Conservation (phyloP, 2,888 invertebrate genomes). For the Zonitis immaculata region DNA sequence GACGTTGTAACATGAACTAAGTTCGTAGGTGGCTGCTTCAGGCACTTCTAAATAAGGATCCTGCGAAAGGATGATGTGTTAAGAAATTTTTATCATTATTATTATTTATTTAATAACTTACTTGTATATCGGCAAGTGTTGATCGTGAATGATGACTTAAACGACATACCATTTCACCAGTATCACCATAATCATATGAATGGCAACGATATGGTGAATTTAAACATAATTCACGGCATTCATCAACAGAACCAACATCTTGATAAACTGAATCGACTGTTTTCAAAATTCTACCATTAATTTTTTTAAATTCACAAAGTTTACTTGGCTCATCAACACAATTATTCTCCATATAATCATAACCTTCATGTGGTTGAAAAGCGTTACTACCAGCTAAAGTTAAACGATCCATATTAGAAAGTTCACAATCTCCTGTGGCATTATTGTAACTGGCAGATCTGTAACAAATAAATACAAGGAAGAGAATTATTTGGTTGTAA, state of each 20-base stretch:
- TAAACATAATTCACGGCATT: constrained; percentile 82
- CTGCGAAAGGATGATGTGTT: constrained; percentile 46
- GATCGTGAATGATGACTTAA: constrained; percentile 88
- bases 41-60: constrained; percentile 87
- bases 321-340: constrained; percentile 93
- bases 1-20: constrained; percentile 91
- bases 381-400: constrained; percentile 78
- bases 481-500: not conserved
- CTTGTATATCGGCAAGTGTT: constrained; percentile 83
- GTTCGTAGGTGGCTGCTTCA: constrained; percentile 86
- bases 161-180: constrained; percentile 89
- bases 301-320: constrained; percentile 88
- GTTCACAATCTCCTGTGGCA: constrained; percentile 77
- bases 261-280: constrained; percentile 92
- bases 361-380: constrained; percentile 54
- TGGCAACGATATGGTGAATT: constrained; percentile 89
- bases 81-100: not conserved
- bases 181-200: constrained; percentile 91
- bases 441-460: constrained; percentile 90
- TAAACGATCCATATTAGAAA: constrained; percentile 88
- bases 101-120: constrained; percentile 38
- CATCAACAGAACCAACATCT: constrained; percentile 80
- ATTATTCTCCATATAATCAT: constrained; percentile 88
- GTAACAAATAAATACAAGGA: constrained; percentile 38
- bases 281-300: constrained; percentile 82